These are phyloP conservation scores for Paracanthobrama guichenoti DNA, from an alignment of 2,113 vertebrate species.

Conservation along the genomic window DNA sequence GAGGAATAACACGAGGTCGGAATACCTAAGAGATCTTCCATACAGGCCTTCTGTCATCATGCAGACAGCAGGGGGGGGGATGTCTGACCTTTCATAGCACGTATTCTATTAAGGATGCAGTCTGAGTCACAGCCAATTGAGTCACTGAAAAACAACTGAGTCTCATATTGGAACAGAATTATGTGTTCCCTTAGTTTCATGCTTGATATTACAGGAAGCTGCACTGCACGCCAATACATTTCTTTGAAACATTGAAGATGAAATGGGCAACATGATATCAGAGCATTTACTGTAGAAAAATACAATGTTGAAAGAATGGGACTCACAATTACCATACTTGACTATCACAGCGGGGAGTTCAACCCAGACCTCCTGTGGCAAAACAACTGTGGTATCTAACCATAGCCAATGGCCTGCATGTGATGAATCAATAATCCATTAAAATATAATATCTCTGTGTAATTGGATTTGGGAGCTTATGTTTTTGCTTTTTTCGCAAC, in stretches of 20 bases:
- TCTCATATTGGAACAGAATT: constrained; percentile 53
- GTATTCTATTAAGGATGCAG: constrained; percentile 56
- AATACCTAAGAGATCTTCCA: constrained; percentile 22
- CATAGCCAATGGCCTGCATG: constrained; percentile 17
- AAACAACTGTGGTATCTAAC: constrained; percentile 6
- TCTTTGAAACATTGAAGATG: background rate
- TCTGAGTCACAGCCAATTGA: constrained; percentile 51
- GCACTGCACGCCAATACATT: constrained; percentile 10
- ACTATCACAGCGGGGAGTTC: background rate
- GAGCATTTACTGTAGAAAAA: background rate
- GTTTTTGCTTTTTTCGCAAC: background rate
- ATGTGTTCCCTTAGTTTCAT: constrained; percentile 48
- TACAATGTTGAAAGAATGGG: constrained; percentile 1
- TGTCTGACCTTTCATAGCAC: constrained; percentile 66
- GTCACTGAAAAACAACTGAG: constrained; percentile 58
- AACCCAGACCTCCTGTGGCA: constrained; percentile 1
- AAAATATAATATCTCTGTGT: constrained; percentile 42
- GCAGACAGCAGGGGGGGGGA: constrained; percentile 27
- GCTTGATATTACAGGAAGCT: constrained; percentile 54
- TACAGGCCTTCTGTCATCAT: background rate
- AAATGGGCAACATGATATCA: constrained; percentile 3
- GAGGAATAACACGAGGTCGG: background rate
- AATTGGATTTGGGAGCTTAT: constrained; percentile 37
- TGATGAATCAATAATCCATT: constrained; percentile 55
- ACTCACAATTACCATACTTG: constrained; percentile 15